Conservation (phyloP, 2,888 invertebrate genomes). For the Amiota mariae region DNA sequence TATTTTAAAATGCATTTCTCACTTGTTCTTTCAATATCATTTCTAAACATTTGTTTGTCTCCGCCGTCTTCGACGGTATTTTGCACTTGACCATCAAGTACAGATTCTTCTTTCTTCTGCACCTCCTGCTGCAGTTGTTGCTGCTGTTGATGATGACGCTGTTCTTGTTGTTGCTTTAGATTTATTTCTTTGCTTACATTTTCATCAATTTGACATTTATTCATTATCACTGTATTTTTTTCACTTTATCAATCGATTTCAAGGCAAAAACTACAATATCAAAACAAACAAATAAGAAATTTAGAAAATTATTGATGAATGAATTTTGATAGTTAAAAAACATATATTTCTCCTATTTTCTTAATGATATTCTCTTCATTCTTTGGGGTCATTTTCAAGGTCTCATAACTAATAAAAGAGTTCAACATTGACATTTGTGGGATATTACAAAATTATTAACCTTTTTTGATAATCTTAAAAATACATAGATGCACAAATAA, state of each 20-base stretch:
- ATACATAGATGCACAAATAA: neutral
- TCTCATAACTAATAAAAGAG: no score
- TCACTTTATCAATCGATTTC: no score
- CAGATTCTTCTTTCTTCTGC: neutral
- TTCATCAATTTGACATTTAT: neutral
- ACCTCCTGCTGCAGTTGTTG: neutral
- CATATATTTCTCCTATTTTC: no score
- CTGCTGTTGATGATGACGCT: neutral
- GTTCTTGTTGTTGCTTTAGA: neutral
- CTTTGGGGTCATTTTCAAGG: no score
- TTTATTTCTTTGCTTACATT: constrained; percentile 4
- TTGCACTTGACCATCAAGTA: neutral
- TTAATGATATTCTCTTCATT: no score
- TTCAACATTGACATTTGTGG: no score
- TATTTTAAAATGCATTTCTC: constrained; percentile 43
- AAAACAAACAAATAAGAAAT: no score
- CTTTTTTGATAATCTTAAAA: no score
- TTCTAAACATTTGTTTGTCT: constrained; percentile 28
- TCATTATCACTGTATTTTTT: neutral
- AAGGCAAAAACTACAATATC: no score
- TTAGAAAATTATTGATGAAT: no score
- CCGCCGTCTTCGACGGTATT: constrained; percentile 48
- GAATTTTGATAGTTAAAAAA: no score
- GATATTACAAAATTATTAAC: no score
- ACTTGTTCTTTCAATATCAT: constrained; percentile 23